These are phyloP conservation scores for Ridgeia piscesae DNA, from an alignment of 1,140 invertebrate genomes.

Conservation along the genomic window DNA sequence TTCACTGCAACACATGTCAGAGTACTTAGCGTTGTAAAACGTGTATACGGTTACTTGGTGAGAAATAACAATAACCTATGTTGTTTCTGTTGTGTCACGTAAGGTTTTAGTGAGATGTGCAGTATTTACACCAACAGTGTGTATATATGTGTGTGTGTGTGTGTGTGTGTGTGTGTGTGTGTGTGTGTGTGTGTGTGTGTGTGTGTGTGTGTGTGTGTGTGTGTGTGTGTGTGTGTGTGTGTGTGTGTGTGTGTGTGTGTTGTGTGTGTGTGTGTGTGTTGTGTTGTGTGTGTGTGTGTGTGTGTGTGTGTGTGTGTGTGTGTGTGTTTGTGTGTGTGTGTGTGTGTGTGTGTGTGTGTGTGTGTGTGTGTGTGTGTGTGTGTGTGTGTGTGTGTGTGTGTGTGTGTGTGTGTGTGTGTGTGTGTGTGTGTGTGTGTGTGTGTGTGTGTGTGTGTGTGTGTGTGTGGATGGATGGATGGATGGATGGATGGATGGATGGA, in stretches of 20 bases:
- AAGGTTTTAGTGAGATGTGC: not conserved
- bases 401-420: slow-evolving; percentile 13
- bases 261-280: not conserved
- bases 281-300: not conserved
- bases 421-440: slow-evolving; percentile 15
- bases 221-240: not conserved
- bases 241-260: not conserved
- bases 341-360: slow-evolving; percentile 11
- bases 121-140: not conserved
- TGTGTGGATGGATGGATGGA: not conserved
- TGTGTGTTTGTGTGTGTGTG: not conserved
- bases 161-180: not conserved
- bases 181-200: not conserved
- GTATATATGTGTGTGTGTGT: not conserved
- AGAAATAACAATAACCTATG: not conserved
- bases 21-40: not conserved
- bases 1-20: not conserved
- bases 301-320: not conserved
- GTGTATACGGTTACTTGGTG: not conserved
- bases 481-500: not conserved
- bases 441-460: not conserved
- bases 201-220: slow-evolving; percentile 1
- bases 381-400: slow-evolving; percentile 18
- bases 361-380: slow-evolving; percentile 13
- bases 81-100: not conserved